These are phyloP conservation scores for Scomber colias DNA, from an alignment of 2,113 vertebrate species.

Conservation along the genomic window DNA sequence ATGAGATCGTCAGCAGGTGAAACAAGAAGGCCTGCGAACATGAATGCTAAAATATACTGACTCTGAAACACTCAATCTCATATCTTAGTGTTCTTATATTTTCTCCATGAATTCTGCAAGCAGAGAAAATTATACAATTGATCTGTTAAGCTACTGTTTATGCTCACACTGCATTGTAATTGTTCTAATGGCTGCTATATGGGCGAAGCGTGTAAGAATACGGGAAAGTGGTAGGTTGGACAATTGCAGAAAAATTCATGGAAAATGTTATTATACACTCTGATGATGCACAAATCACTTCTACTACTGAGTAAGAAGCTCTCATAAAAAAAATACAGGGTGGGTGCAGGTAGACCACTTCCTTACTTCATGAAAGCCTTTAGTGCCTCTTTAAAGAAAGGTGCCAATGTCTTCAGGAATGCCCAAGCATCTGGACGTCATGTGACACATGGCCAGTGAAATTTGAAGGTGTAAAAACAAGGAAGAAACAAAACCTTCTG, in stretches of 20 bases:
- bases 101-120: background rate
- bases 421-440: constrained; percentile 19
- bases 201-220: constrained; percentile 15
- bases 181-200: constrained; percentile 8
- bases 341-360: background rate
- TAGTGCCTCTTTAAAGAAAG: constrained; percentile 3
- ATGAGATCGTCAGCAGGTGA: background rate
- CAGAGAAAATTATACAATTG: constrained; percentile 12
- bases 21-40: background rate
- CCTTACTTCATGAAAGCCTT: background rate
- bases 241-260: constrained; percentile 3
- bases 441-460: constrained; percentile 18
- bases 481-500: constrained; percentile 34
- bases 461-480: constrained; percentile 48
- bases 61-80: background rate
- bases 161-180: constrained; percentile 23
- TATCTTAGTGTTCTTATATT: background rate
- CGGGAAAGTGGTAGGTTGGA: constrained; percentile 32
- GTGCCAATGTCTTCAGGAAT: background rate
- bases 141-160: constrained; percentile 31
- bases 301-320: constrained; percentile 17
- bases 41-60: background rate
- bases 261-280: constrained; percentile 33
- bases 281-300: background rate
- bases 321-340: background rate